Percentiles rank a stretch among this genome's conserved stretches.
Evolutionary conservation across 2,888 invertebrate species (phyloP).

Genomic region (Desoria tigrina): DNA sequence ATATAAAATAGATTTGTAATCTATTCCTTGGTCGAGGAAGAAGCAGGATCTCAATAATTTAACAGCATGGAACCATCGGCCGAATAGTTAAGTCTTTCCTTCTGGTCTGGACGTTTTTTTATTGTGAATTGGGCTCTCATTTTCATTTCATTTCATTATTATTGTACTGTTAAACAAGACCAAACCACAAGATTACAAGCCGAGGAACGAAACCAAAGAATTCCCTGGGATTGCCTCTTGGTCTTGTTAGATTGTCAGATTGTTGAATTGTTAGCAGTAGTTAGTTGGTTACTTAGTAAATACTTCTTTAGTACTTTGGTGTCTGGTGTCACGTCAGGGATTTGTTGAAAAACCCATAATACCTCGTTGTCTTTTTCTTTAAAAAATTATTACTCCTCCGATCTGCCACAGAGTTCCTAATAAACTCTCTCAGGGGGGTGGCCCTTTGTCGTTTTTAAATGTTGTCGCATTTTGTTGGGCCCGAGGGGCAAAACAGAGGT

Average conservation of each 20-base stretch:
- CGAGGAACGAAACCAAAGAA: too few relatives aligned
- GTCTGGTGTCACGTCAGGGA: conserved; percentile 1
- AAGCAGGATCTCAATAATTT: neutral
- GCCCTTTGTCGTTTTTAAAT: conserved; percentile 11
- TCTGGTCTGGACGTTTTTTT: too few relatives aligned
- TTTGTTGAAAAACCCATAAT: neutral
- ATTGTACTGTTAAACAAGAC: conserved; percentile 1
- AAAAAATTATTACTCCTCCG: neutral
- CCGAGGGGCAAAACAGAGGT: neutral
- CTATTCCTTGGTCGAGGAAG: too few relatives aligned
- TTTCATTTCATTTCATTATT: conserved; percentile 4
- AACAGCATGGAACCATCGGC: neutral
- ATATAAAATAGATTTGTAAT: neutral
- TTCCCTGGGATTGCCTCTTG: too few relatives aligned
- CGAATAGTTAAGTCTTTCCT: neutral
- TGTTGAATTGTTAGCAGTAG: too few relatives aligned
- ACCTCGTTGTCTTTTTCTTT: neutral
- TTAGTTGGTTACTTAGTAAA: too few relatives aligned
- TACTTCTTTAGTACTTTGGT: neutral
- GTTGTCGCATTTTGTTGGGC: neutral
- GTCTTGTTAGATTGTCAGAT: too few relatives aligned
- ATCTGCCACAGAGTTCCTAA: conserved; percentile 15
- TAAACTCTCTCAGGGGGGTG: conserved; percentile 22
- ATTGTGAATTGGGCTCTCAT: conserved; percentile 6
- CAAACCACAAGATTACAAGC: conserved; percentile 8